Base-by-base conservation (phyloP, 2,113 vertebrate species). In the Rhegmatorhina hoffmannsi region DNA sequence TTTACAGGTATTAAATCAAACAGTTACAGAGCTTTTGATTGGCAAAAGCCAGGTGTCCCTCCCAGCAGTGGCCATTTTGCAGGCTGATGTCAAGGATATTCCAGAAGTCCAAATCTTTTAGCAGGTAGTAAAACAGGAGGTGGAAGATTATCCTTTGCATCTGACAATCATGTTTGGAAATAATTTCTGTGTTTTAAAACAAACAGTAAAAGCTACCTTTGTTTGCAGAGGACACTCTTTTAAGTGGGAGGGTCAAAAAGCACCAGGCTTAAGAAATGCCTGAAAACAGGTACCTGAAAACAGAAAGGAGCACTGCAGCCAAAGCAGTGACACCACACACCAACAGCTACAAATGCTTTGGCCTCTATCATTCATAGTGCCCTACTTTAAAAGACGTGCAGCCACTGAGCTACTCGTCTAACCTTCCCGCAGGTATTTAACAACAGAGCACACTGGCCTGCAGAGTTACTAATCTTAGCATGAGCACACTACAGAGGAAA, bases 61-160 rank as follows among this genome's bases (percentile, higher is more conserved):
- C 97, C 94, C 78, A 94, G 93, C 19, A 96, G 92, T 10, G 91
- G 96, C 24, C 90, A 94, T 94, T 98, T 98, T 53, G 92, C 84
- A 63, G 95, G 34, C 14, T 49, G 56, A 38, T 84, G 88, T 17
- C 96, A 95, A 34, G 97, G 97, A 31, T 69, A 92, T 15, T 88
- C 84, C 25, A 96, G 56, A n/a, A 95, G 94, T 56, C 89, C 81
- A n/a, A 98, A 95, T 31, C 92, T 93, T 95, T 97, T 59, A 63
- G 88, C 38, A 73, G 94, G 20, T 96, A 90, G 96, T 34, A 97
- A 97, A 59, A 98, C 95, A 72, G 98, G 95, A 7, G 96, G 96
- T n/a, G 88, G 95, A 4, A 97, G 97, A 85, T 98, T 98, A 58
- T 92, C 91, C 95, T 98, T 97, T 43, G 95, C 96, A 47, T 97